Conservation (phyloP, 2,113 vertebrate species). For the Apodemus speciosus region DNA sequence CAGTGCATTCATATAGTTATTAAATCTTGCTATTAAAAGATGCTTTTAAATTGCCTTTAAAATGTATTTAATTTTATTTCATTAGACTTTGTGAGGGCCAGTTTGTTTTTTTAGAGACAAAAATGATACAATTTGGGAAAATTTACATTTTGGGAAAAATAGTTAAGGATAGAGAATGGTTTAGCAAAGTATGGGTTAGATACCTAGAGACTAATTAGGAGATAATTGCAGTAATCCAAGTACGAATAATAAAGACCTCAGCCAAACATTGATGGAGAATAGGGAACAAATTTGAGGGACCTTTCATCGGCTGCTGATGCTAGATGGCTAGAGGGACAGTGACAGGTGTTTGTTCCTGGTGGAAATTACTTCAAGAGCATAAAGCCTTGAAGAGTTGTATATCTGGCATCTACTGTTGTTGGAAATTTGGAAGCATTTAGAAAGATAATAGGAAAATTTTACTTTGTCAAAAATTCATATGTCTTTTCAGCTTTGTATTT, state of each 20-base stretch:
- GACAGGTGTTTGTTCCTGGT: not conserved
- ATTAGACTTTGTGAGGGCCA: not conserved
- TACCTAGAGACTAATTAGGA: not conserved
- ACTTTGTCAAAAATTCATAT: not conserved
- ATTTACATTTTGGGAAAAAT: conserved; percentile 51
- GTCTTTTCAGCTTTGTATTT: conserved; percentile 32
- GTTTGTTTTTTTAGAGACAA: conserved; percentile 14
- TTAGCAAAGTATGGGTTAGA: not conserved
- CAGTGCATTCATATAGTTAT: not conserved
- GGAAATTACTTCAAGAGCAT: not conserved
- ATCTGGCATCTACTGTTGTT: not conserved
- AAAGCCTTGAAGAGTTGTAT: not conserved
- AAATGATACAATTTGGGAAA: not conserved
- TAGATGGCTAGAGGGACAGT: not conserved
- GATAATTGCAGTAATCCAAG: conserved; percentile 11
- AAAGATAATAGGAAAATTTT: conserved; percentile 26
- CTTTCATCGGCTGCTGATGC: not conserved
- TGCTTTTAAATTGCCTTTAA: conserved; percentile 31
- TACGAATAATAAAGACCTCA: not conserved
- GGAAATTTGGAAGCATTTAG: conserved; percentile 17
- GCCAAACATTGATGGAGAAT: not conserved
- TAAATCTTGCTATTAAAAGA: conserved; percentile 46
- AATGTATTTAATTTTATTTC: not conserved
- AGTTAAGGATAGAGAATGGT: not conserved
- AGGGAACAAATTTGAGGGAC: not conserved